phyloP scores from a whole-genome alignment of 2,113 vertebrate species.

The Hyaena hyaena region DNA sequence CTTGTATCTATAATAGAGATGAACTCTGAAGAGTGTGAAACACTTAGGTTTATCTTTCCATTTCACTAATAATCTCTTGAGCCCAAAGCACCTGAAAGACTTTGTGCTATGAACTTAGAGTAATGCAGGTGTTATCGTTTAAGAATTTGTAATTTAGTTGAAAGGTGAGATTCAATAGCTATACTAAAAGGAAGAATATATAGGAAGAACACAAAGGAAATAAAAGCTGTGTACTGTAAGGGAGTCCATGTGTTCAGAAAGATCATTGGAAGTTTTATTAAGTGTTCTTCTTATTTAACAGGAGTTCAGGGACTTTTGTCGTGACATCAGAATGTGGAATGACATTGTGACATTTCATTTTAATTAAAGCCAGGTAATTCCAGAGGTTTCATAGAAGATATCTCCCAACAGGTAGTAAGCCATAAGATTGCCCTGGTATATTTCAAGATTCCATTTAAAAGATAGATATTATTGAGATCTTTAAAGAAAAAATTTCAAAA shows the following conservation, averaged over 20 bases:
- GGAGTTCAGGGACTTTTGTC: conserved; percentile 21
- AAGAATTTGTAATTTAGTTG: neutral
- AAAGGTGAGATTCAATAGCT: neutral
- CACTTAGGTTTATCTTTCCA: neutral
- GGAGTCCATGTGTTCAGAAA: neutral
- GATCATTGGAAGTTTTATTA: neutral
- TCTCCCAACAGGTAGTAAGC: neutral
- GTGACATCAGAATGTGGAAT: neutral
- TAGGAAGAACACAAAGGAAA: neutral
- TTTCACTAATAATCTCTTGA: neutral
- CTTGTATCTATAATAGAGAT: neutral
- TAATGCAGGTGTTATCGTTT: neutral
- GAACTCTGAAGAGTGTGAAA: neutral
- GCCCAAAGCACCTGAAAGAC: neutral
- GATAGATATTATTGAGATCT: neutral
- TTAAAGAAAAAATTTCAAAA: conserved; percentile 21
- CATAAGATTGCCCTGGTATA: neutral
- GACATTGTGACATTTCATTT: conserved; percentile 51
- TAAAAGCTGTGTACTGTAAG: no score
- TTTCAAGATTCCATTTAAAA: conserved; percentile 7
- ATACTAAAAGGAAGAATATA: neutral
- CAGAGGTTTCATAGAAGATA: neutral
- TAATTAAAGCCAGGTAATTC: conserved; percentile 62
- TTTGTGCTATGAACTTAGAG: neutral
- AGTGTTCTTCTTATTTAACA: neutral